These are phyloP conservation scores for Smithornis capensis DNA, from an alignment of 2,113 vertebrate genomes.

Conservation along the genomic window DNA sequence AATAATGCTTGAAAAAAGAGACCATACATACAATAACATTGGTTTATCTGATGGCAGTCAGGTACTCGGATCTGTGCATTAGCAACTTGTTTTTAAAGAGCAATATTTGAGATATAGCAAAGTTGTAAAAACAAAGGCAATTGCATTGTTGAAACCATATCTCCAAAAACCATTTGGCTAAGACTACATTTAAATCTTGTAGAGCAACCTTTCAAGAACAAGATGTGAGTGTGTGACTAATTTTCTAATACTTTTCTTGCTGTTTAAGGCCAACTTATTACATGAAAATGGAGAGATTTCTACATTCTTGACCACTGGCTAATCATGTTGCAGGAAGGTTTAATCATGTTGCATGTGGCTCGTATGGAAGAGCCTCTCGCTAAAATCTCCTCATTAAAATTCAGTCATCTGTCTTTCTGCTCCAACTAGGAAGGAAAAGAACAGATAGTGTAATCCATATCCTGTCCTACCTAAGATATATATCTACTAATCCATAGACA, in stretches of 20 bases:
- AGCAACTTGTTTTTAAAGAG: background rate
- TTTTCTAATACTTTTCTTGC: background rate
- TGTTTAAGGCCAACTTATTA: background rate
- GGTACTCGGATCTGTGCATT: background rate
- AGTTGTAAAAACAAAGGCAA: background rate
- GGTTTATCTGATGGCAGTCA: background rate
- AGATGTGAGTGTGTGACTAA: background rate
- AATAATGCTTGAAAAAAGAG: background rate
- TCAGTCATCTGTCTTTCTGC: background rate
- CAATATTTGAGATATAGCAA: background rate
- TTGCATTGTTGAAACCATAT: background rate
- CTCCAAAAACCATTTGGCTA: background rate
- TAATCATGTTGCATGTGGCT: too few species aligned
- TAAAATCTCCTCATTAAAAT: background rate
- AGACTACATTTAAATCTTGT: background rate
- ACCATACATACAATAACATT: background rate
- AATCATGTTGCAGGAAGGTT: background rate
- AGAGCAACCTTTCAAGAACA: background rate
- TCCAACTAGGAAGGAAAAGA: background rate
- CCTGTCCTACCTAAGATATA: background rate
- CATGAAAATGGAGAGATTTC: background rate
- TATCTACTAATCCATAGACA: background rate
- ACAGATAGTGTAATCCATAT: background rate
- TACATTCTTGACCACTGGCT: background rate
- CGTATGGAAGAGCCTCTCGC: background rate